Base-by-base conservation (phyloP, 2,797 vertebrate species). In the Karalla daura region DNA sequence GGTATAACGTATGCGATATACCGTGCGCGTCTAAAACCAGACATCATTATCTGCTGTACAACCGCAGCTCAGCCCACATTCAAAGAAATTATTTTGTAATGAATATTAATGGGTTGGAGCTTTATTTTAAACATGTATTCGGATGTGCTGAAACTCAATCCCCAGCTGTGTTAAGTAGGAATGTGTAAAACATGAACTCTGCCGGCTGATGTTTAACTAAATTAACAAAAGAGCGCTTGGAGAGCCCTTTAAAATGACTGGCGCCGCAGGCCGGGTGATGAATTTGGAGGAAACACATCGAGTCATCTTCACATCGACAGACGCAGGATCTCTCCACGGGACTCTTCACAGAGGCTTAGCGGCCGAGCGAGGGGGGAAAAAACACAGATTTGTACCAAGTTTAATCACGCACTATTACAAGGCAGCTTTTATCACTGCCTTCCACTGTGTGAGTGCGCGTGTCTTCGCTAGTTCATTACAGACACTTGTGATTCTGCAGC, bases 151-250 rank as follows among this genome's bases (percentile, higher is more conserved):
- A 58, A 85, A 76, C 81, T 85, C 70, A 52, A 83, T 81, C 58
- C 70, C 72, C 55, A 62, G 50, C 71, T 59, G 78, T 78, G 71
- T 88, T 81, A 86, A 88, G 87, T 80, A 77, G 67, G 39, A 75
- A 85, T 83, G 81, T 81, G 86, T 81, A 83, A 84, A 88, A 85
- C 81, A 70, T 72, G 84, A 88, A 81, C 85, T 65, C 67, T 64
- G 17, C 35, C 18, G 71, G 79, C 71, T 81, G 80, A 83, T 89
- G 82, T 88, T 84, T 85, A 90, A 89, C 82, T 90, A 82, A 92
- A 93, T 90, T 89, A 91, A 88, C 85, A 90, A 88, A 85, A 88
- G 88, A 87, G 91, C 63, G 50, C 63, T 43, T 88, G 85, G 88
- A 91, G 89, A 80, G 77, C 78, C 50, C 88, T 89, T 33, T 50